Evolutionary conservation across 2,797 vertebrate species (phyloP).

Genomic region (Nothura maculosa): DNA sequence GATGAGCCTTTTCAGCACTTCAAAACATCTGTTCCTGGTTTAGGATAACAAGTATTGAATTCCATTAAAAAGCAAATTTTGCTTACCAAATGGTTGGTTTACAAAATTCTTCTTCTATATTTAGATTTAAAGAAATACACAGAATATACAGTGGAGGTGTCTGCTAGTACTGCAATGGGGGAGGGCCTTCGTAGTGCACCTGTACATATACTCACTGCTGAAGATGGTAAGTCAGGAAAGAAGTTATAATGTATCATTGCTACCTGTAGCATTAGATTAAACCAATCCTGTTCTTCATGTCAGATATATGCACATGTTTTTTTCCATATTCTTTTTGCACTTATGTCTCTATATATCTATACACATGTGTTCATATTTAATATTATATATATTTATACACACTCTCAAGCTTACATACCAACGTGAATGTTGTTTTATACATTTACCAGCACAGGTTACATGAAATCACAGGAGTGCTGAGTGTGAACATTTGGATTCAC

Average conservation of each 20-base stretch:
- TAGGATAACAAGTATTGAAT: not conserved
- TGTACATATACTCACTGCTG: slow-evolving; percentile 78
- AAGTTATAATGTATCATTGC: not conserved
- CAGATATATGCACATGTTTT: not conserved
- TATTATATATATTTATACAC: not conserved
- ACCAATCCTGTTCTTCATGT: not conserved
- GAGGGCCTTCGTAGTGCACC: slow-evolving; percentile 80
- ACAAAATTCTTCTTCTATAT: slow-evolving; percentile 32
- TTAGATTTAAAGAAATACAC: slow-evolving; percentile 84
- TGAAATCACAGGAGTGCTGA: not conserved
- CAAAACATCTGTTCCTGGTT: not conserved
- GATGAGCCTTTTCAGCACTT: not conserved
- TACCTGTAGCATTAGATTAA: not conserved
- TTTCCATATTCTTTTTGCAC: not conserved
- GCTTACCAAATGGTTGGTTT: not conserved
- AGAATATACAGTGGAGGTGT: slow-evolving; percentile 77
- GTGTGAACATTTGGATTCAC: not conserved
- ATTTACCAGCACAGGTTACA: not conserved
- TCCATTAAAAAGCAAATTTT: not conserved
- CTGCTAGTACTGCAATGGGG: slow-evolving; percentile 81
- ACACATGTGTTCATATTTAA: not conserved
- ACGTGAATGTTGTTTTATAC: not conserved
- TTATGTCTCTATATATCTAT: not conserved
- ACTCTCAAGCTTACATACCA: not conserved
- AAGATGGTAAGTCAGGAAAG: slow-evolving; percentile 81